Percentiles rank a stretch among this genome's conserved stretches.
Evolutionary conservation across 37 sponge, comb jelly and placozoan species (phyloP).

Genomic region (Crambe crambe): DNA sequence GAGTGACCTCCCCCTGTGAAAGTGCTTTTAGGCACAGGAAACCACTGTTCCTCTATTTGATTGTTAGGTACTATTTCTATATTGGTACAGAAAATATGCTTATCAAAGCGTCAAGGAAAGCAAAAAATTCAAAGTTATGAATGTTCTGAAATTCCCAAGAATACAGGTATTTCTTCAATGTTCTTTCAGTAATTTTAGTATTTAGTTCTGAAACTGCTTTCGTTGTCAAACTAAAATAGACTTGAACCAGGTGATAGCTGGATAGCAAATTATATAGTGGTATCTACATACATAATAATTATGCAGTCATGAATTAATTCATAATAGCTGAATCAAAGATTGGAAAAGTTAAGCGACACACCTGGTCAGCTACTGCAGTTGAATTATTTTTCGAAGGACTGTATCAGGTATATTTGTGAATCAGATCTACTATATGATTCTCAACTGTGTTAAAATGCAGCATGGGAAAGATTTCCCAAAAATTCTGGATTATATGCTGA

Average conservation of each 20-base stretch:
- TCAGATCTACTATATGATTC: background rate
- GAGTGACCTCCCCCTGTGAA: too few relatives aligned
- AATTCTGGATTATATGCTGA: conserved; percentile 1
- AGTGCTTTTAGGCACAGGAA: too few relatives aligned
- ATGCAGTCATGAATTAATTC: too few relatives aligned
- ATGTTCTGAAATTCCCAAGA: background rate
- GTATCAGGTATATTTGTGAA: conserved; percentile 18
- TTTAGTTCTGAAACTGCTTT: background rate
- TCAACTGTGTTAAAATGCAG: too few relatives aligned
- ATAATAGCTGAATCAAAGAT: background rate
- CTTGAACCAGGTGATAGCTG: too few relatives aligned
- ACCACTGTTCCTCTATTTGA: too few relatives aligned
- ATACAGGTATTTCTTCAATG: background rate
- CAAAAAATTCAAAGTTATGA: background rate
- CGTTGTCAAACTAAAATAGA: too few relatives aligned
- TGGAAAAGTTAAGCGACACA: conserved; percentile 47
- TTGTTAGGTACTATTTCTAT: too few relatives aligned
- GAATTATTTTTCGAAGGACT: conserved; percentile 55
- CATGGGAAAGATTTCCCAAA: conserved; percentile 10
- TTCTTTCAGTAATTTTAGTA: background rate
- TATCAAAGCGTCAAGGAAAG: background rate
- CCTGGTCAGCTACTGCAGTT: conserved; percentile 35
- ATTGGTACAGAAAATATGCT: background rate
- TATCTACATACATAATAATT: background rate
- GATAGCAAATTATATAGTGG: background rate